Conservation (phyloP, 30 jellyfish, hydroid and myxozoan species). For the Aurelia aurita complex sp. Pacific region DNA sequence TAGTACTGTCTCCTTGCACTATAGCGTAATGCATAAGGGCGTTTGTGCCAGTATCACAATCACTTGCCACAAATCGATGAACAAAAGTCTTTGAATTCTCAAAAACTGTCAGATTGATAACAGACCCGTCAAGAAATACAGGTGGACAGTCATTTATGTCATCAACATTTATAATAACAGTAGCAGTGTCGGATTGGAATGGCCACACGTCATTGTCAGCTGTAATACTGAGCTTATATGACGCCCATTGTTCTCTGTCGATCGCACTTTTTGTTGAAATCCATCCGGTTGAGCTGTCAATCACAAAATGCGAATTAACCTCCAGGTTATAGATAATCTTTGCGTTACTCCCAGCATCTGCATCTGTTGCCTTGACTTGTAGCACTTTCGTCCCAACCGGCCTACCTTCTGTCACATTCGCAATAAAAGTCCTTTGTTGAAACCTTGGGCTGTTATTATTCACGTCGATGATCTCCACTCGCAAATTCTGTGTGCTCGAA, state of each 20-base stretch:
- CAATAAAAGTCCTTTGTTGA: constrained; percentile 51
- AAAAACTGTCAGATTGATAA: constrained; percentile 53
- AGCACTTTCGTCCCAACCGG: constrained; percentile 72
- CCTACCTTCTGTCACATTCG: constrained; percentile 66
- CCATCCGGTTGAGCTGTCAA: constrained; percentile 81
- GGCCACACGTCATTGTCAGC: constrained; percentile 85
- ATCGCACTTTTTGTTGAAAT: constrained; percentile 63
- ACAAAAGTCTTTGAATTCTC: constrained; percentile 70
- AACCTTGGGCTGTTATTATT: constrained; percentile 88
- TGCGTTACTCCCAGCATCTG: constrained; percentile 78
- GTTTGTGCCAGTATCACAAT: constrained; percentile 75
- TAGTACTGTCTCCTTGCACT: constrained; percentile 46
- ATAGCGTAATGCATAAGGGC: constrained; percentile 55
- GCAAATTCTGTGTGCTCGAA: constrained; percentile 34
- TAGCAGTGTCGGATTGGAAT: constrained; percentile 72
- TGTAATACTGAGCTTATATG: constrained; percentile 61
- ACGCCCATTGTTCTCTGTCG: constrained; percentile 82
- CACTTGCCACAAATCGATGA: constrained; percentile 89
- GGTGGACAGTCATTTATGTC: constrained; percentile 96
- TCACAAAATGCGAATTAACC: constrained; percentile 64
- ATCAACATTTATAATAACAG: constrained; percentile 68
- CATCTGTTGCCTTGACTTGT: constrained; percentile 76
- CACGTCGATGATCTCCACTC: constrained; percentile 77
- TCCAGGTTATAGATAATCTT: constrained; percentile 49
- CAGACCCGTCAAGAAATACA: constrained; percentile 71